Evolutionary conservation across 2,113 vertebrate species (phyloP).

Genomic region (Scomber japonicus): DNA sequence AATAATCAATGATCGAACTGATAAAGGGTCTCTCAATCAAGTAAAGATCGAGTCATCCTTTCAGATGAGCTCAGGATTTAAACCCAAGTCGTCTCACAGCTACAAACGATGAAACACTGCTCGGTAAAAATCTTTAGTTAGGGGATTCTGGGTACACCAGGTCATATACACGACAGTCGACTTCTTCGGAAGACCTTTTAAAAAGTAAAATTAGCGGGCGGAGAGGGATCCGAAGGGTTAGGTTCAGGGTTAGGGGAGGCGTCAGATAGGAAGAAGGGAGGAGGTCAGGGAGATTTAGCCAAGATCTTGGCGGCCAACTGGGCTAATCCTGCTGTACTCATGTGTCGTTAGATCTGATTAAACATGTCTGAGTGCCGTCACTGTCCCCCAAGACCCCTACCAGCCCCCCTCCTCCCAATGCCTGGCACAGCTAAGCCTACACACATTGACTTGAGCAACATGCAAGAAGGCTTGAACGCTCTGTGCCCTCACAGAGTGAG

Average conservation of each 20-base stretch:
- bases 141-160: neutral
- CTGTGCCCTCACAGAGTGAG: neutral
- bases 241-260: conserved; percentile 4
- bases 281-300: conserved; percentile 23
- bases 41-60: no score
- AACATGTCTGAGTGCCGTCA: conserved; percentile 64
- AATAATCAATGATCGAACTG: no score
- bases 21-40: no score
- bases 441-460: conserved; percentile 16
- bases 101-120: no score
- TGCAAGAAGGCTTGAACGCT: neutral
- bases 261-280: neutral
- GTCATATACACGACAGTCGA: neutral
- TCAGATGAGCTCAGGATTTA: no score
- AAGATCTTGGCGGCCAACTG: conserved; percentile 70
- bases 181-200: neutral
- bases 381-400: conserved; percentile 56
- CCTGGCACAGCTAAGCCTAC: conserved; percentile 30
- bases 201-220: neutral
- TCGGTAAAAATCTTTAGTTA: no score
- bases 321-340: conserved; percentile 71
- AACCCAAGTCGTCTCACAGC: no score
- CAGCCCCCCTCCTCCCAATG: neutral
- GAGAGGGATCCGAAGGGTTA: neutral
- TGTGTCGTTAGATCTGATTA: conserved; percentile 71